Conservation (phyloP, 2,797 vertebrate species). For the Pangasius krempfi region DNA sequence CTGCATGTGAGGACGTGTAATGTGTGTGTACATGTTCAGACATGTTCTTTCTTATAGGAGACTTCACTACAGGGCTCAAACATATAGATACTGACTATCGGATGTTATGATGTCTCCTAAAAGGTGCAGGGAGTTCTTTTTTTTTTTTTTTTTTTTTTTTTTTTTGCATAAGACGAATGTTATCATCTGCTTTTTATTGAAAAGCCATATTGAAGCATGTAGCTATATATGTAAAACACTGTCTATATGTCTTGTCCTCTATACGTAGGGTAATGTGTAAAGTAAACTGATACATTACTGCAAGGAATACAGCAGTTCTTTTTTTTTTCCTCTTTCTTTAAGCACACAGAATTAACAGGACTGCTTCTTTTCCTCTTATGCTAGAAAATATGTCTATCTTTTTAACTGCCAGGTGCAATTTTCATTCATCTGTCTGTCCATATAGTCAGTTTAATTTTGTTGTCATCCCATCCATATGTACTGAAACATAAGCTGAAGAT, state of each 20-base stretch:
- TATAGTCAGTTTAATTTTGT: not conserved
- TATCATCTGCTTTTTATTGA: not conserved
- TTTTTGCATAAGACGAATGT: not conserved
- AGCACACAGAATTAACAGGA: not conserved
- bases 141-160: slow-evolving; percentile 1
- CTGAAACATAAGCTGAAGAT: not conserved
- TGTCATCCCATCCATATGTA: not conserved
- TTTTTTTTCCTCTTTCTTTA: not conserved
- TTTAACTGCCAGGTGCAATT: not conserved
- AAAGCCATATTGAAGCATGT: not conserved
- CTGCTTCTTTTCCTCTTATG: not conserved
- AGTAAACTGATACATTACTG: not conserved
- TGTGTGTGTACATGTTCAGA: slow-evolving; percentile 10
- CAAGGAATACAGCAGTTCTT: not conserved
- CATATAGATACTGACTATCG: not conserved
- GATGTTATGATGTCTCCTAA: not conserved
- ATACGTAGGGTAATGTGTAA: not conserved
- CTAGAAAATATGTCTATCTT: not conserved
- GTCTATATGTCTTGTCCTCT: not conserved
- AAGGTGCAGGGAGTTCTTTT: not conserved
- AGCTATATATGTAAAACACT: not conserved
- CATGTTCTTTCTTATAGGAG: slow-evolving; percentile 1
- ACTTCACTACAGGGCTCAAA: not conserved
- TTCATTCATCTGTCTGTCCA: not conserved
- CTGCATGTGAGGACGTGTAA: slow-evolving; percentile 25